Conservation (phyloP, 2,888 invertebrate genomes). For the Lasioglossum zephyrum region DNA sequence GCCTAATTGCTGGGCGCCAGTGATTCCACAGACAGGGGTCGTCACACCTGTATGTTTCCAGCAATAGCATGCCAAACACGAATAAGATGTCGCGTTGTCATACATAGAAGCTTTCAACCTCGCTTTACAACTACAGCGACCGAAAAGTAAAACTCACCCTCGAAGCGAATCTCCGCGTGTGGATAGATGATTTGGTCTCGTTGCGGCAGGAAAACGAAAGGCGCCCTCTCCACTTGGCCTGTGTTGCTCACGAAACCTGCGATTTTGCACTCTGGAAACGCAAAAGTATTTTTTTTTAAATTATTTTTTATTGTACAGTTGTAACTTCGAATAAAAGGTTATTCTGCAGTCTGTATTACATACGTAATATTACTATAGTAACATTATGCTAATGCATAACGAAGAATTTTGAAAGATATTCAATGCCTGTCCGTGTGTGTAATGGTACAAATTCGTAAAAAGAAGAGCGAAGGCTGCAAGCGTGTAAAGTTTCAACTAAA, state of each 20-base stretch:
- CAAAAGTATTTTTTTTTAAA: not conserved
- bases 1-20: slow-evolving; percentile 93
- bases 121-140: not conserved
- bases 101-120: no score
- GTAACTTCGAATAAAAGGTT: no score
- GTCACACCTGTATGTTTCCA: slow-evolving; percentile 87
- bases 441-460: not conserved
- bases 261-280: slow-evolving; percentile 90
- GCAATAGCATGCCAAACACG: not conserved
- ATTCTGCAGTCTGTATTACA: no score
- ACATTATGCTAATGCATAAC: no score
- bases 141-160: slow-evolving; percentile 85
- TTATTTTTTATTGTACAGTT: no score
- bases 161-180: slow-evolving; percentile 93
- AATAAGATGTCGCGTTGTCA: not conserved
- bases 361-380: no score
- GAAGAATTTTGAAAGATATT: not conserved
- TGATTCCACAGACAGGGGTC: slow-evolving; percentile 93
- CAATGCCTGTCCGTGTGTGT: no score
- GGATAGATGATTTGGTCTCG: slow-evolving; percentile 95
- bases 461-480: not conserved
- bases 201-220: slow-evolving; percentile 93
- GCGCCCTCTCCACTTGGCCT: slow-evolving; percentile 91
- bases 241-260: slow-evolving; percentile 92
- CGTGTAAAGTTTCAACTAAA: not conserved